Evolutionary conservation across 2,888 invertebrate species (phyloP).

Genomic region (Tachina fera): DNA sequence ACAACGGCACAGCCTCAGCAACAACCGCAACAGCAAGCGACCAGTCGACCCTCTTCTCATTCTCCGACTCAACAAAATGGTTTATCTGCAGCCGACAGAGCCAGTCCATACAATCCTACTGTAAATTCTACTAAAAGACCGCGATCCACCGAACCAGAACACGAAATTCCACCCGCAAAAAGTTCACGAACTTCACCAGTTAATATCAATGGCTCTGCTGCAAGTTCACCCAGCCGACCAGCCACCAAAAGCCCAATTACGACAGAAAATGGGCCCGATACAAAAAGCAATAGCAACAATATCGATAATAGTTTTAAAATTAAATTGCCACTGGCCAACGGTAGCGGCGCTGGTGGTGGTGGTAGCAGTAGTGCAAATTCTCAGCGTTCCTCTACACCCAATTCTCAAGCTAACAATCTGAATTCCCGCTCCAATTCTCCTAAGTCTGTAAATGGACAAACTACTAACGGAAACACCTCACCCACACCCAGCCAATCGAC

Average conservation of each 20-base stretch:
- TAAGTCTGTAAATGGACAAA: slow-evolving; percentile 66
- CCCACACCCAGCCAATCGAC: slow-evolving; percentile 65
- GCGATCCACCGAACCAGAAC: slow-evolving; percentile 51
- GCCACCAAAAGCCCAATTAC: slow-evolving; percentile 73
- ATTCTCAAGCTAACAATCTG: slow-evolving; percentile 56
- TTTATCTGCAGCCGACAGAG: slow-evolving; percentile 8
- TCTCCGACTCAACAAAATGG: slow-evolving; percentile 54
- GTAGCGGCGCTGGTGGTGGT: background rate
- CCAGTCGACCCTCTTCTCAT: slow-evolving; percentile 66
- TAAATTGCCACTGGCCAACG: slow-evolving; percentile 51
- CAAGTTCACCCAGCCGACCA: slow-evolving; percentile 63
- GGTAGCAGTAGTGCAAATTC: slow-evolving; percentile 51
- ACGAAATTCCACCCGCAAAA: slow-evolving; percentile 35
- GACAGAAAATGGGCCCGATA: slow-evolving; percentile 66
- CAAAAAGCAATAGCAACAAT: slow-evolving; percentile 47
- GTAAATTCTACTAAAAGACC: slow-evolving; percentile 35
- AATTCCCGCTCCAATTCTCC: slow-evolving; percentile 69
- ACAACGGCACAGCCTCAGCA: slow-evolving; percentile 34
- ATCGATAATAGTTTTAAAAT: slow-evolving; percentile 67
- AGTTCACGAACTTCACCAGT: slow-evolving; percentile 57
- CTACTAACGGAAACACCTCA: slow-evolving; percentile 65
- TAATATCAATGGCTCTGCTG: slow-evolving; percentile 36
- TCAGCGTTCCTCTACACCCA: slow-evolving; percentile 55
- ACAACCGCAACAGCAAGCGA: slow-evolving; percentile 38
- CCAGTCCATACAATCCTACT: slow-evolving; percentile 35